Evolutionary conservation across 2,888 invertebrate genomes (phyloP).

Genomic region (Drosophila mulleri): DNA sequence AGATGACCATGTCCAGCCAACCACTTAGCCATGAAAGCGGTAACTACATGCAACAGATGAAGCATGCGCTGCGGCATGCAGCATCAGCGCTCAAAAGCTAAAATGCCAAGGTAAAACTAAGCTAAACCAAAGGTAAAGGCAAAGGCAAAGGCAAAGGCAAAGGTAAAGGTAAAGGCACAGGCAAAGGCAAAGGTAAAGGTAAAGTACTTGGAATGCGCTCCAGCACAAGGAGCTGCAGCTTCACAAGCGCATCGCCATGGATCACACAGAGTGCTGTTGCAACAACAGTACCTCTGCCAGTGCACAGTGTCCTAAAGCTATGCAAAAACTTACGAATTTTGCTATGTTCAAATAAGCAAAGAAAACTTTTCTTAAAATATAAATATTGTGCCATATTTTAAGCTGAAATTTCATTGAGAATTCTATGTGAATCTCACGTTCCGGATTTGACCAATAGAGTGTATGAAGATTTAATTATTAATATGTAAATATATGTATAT

Average conservation of each 20-base stretch:
- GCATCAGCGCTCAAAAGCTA: conserved; percentile 58
- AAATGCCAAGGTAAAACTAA: conserved; percentile 64
- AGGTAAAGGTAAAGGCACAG: conserved; percentile 25
- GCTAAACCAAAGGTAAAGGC: conserved; percentile 52
- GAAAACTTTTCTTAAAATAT: no score
- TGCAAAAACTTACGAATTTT: not conserved
- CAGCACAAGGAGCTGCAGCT: conserved; percentile 57
- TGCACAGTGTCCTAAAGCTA: conserved; percentile 26
- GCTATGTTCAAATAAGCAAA: not conserved
- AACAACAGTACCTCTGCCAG: conserved; percentile 31
- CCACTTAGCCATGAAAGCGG: conserved; percentile 81
- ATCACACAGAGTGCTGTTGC: conserved; percentile 69
- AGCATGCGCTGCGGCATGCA: conserved; percentile 79
- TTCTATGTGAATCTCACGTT: no score
- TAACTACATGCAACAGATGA: conserved; percentile 81
- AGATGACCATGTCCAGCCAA: conserved; percentile 79
- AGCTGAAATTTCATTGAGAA: no score
- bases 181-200: conserved; percentile 51
- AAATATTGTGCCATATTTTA: no score
- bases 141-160: conserved; percentile 30
- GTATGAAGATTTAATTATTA: no score
- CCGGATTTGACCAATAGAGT: no score
- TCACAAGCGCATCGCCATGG: conserved; percentile 65
- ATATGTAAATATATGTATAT: no score
- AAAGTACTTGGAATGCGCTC: conserved; percentile 73